Conservation (phyloP, 2,797 vertebrate species). For the Schizothorax lantsangensis region DNA sequence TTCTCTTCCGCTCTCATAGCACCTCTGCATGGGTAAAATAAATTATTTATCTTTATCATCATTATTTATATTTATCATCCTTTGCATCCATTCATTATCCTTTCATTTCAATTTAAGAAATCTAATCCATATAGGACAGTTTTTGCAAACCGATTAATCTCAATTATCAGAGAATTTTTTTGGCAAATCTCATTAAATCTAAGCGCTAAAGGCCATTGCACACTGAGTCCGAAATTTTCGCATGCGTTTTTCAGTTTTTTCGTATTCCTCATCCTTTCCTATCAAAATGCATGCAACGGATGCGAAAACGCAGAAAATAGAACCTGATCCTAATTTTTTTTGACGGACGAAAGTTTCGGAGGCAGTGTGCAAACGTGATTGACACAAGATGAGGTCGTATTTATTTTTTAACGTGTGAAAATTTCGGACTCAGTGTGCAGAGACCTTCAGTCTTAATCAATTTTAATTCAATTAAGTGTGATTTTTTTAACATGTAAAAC, state of each 20-base stretch:
- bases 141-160: neutral
- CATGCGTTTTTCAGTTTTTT: no score
- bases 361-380: no score
- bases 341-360: no score
- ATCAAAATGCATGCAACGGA: no score
- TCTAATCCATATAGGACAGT: neutral
- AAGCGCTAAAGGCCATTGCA: neutral
- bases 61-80: neutral
- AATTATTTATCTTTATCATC: neutral
- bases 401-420: no score
- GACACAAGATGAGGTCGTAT: no score
- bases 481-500: neutral
- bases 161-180: neutral
- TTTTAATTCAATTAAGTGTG: neutral
- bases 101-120: neutral
- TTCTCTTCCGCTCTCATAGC: conserved; percentile 84
- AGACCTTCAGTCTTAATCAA: neutral
- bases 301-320: no score
- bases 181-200: neutral
- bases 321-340: no score
- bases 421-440: no score
- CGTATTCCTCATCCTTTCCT: no score
- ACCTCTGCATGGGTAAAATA: conserved; percentile 69
- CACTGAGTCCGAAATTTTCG: no score
- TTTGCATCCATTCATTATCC: neutral